phyloP scores from a whole-genome alignment of 2,113 vertebrate species.

The Varanus komodoensis region DNA sequence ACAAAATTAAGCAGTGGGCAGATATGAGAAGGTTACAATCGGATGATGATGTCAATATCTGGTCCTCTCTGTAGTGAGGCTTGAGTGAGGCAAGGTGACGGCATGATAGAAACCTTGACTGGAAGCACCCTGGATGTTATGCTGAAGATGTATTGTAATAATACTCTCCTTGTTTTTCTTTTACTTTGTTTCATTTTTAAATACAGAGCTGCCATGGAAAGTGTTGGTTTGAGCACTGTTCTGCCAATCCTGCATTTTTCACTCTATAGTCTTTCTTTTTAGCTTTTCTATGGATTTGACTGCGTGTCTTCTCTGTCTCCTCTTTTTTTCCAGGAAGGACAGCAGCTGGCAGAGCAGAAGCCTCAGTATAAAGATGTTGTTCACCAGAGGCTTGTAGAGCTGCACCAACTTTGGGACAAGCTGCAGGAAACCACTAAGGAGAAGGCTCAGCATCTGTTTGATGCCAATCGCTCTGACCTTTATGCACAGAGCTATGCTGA shows the following conservation, averaged over 20 bases:
- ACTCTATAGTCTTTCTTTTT: background rate
- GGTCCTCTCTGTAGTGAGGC: background rate
- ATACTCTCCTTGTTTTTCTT: too few relatives aligned
- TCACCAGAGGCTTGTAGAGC: constrained; percentile 77
- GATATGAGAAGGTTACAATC: background rate
- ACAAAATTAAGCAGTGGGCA: background rate
- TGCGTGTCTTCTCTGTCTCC: background rate
- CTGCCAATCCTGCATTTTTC: background rate
- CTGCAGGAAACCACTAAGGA: constrained; percentile 86
- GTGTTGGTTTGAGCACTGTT: background rate
- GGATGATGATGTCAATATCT: background rate
- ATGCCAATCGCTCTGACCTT: constrained; percentile 88
- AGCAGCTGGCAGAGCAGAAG: constrained; percentile 83
- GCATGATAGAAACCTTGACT: background rate
- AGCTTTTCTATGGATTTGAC: background rate
- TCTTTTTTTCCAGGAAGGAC: constrained; percentile 80
- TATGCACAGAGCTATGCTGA: constrained; percentile 85
- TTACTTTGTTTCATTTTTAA: too few relatives aligned
- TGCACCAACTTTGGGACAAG: constrained; percentile 87
- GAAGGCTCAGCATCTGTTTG: constrained; percentile 85
- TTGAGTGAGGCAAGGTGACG: background rate
- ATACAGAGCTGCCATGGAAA: too few relatives aligned
- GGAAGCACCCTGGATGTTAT: background rate
- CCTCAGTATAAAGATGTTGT: constrained; percentile 82
- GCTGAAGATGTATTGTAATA: too few relatives aligned